These are phyloP conservation scores for Liparis tanakae DNA, from an alignment of 2,797 vertebrate species.

Conservation along the genomic window DNA sequence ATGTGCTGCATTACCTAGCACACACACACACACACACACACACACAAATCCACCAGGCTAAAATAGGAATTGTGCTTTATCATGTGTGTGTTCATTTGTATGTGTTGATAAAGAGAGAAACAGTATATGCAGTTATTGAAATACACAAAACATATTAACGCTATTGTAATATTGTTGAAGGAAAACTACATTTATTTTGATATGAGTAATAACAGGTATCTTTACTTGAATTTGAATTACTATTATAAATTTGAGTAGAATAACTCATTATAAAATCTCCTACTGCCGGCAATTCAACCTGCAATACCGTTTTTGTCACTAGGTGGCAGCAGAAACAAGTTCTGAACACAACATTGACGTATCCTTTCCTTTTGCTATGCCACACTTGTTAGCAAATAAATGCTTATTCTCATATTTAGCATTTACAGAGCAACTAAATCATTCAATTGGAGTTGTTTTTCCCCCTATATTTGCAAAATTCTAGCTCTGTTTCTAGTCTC, in stretches of 20 bases:
- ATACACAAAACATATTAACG: neutral
- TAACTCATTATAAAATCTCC: too few relatives aligned
- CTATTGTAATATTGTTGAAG: neutral
- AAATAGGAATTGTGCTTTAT: conserved; percentile 14
- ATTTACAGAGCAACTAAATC: too few relatives aligned
- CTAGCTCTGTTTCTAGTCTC: neutral
- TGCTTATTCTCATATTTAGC: neutral
- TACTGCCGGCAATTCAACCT: too few relatives aligned
- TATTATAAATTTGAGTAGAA: neutral
- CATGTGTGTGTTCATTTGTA: conserved; percentile 5
- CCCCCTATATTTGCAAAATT: neutral
- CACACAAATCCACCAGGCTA: neutral
- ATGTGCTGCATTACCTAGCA: conserved; percentile 13
- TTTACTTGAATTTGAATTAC: neutral
- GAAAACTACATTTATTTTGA: neutral
- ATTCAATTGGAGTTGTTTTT: too few relatives aligned
- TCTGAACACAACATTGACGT: neutral
- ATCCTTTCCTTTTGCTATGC: neutral
- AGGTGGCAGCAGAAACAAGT: too few relatives aligned
- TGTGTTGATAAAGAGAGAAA: neutral
- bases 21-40: neutral
- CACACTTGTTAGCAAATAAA: neutral
- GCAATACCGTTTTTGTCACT: too few relatives aligned
- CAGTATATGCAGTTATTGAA: neutral
- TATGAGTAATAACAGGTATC: neutral